Percentiles rank a stretch among this genome's conserved stretches.
Conservation (phyloP, 2,113 vertebrate species). For the Turdus rufiventris region DNA sequence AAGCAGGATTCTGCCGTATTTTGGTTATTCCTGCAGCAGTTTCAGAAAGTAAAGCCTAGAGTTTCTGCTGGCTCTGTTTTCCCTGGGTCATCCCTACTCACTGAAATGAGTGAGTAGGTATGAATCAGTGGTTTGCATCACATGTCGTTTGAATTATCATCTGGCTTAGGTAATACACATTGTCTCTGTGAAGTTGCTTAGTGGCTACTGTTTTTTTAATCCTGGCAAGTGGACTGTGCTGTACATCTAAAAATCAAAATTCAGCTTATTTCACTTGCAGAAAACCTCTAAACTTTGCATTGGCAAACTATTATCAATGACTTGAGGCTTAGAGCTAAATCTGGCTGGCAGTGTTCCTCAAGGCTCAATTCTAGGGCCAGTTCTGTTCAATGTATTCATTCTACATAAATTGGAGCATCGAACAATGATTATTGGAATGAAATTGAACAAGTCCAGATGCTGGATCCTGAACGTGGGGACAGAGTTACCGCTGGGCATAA, state of each 20-base stretch:
- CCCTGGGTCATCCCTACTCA: background rate
- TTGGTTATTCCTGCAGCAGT: background rate
- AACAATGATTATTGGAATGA: background rate
- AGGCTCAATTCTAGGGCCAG: background rate
- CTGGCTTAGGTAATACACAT: background rate
- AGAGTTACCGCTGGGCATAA: rapidly evolving
- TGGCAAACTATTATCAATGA: background rate
- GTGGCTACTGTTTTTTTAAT: background rate
- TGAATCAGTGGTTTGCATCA: background rate
- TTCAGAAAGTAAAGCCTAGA: background rate
- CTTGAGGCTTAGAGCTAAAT: background rate
- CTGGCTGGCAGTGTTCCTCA: background rate
- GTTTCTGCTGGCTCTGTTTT: background rate
- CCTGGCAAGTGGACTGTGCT: background rate
- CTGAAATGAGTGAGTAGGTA: background rate
- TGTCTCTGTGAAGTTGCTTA: background rate
- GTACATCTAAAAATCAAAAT: background rate
- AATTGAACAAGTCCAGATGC: background rate
- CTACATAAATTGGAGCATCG: background rate
- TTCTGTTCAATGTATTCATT: background rate
- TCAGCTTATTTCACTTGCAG: background rate
- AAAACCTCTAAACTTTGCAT: background rate
- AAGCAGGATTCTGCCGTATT: background rate
- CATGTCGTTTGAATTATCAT: background rate
- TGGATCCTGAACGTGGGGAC: background rate